Evolutionary conservation across 1,140 invertebrate genomes (phyloP).

Genomic region (Anoplolepis gracilipes): DNA sequence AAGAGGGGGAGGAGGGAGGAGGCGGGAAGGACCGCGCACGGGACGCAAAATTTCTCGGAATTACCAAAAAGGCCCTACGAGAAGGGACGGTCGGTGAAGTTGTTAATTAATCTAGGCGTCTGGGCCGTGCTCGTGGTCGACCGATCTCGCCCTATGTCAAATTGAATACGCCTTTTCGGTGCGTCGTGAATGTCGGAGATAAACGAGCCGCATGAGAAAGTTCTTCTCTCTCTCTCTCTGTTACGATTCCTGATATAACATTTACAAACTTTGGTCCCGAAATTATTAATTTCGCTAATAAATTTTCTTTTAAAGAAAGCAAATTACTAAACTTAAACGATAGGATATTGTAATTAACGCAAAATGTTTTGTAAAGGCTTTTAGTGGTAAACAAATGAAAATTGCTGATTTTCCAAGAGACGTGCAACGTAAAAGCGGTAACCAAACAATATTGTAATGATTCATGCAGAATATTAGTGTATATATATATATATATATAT

Average conservation of each 20-base stretch:
- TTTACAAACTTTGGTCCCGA: background rate
- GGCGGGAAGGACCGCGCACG: background rate
- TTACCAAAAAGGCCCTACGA: slow-evolving; percentile 66
- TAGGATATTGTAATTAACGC: background rate
- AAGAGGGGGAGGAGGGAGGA: slow-evolving; percentile 1
- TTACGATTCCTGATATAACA: background rate
- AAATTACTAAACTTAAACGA: slow-evolving; percentile 9
- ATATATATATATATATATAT: too few species aligned
- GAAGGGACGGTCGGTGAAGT: slow-evolving; percentile 65
- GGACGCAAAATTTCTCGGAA: slow-evolving; percentile 70
- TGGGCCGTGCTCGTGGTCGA: slow-evolving; percentile 50
- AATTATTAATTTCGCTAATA: background rate
- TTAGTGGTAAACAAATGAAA: slow-evolving; percentile 8
- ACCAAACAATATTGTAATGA: slow-evolving; percentile 55
- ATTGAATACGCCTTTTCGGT: slow-evolving; percentile 45
- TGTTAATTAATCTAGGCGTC: slow-evolving; percentile 75
- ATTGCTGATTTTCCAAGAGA: slow-evolving; percentile 48
- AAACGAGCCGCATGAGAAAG: background rate
- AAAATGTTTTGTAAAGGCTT: slow-evolving; percentile 18
- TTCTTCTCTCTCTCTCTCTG: background rate
- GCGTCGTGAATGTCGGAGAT: background rate
- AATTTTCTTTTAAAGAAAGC: background rate
- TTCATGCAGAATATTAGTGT: slow-evolving; percentile 62
- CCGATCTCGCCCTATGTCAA: slow-evolving; percentile 34
- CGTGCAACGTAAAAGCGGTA: slow-evolving; percentile 49